Conservation (phyloP, 64 coral and sea anemone genomes). For the Montipora sp. region DNA sequence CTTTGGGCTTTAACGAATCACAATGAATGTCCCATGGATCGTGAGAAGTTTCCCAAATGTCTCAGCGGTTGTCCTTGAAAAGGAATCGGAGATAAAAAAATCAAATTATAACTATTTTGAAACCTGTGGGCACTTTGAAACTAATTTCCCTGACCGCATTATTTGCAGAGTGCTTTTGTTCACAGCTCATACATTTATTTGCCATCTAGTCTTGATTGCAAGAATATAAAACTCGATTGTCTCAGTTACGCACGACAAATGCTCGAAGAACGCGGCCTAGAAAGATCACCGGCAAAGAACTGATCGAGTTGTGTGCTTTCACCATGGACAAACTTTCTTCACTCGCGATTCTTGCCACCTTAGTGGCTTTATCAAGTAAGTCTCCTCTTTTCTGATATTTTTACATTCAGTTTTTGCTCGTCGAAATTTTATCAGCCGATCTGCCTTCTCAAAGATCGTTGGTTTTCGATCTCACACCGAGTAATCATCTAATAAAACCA, state of each 20-base stretch:
- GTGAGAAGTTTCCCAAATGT: constrained; percentile 48
- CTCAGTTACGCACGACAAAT: background rate
- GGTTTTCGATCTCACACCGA: background rate
- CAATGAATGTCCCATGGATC: background rate
- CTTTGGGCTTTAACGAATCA: constrained; percentile 35
- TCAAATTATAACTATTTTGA: constrained; percentile 42
- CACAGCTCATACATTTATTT: constrained; percentile 43
- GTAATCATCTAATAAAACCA: background rate
- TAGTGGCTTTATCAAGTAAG: constrained; percentile 14
- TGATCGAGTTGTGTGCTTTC: background rate
- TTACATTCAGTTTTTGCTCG: background rate
- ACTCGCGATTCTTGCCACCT: constrained; percentile 7
- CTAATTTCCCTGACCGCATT: constrained; percentile 53
- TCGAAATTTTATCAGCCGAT: background rate
- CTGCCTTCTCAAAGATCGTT: background rate
- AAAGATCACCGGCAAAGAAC: background rate
- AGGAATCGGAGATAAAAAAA: constrained; percentile 50
- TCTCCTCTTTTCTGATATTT: background rate
- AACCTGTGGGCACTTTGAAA: constrained; percentile 45
- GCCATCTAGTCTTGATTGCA: constrained; percentile 6
- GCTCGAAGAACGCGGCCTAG: constrained; percentile 2
- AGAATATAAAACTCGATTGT: constrained; percentile 28
- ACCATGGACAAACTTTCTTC: constrained; percentile 33
- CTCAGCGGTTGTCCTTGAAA: constrained; percentile 46
- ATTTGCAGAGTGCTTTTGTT: constrained; percentile 30